Evolutionary conservation across 2,888 invertebrate genomes (phyloP).

Genomic region (Muschampia plurimacula): DNA sequence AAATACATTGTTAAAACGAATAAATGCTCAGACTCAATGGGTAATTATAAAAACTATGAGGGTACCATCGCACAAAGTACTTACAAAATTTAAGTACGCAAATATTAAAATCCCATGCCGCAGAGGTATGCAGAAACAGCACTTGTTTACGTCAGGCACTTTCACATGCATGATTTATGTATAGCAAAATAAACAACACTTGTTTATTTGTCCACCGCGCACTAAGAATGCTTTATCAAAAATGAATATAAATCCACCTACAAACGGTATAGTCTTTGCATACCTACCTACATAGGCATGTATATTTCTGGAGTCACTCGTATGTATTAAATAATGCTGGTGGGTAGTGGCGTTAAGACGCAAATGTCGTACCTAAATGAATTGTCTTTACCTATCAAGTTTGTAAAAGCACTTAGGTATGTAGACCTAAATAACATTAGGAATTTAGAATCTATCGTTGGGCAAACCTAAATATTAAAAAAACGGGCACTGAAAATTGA

Average conservation of each 20-base stretch:
- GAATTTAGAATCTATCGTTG: no score
- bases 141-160: conserved; percentile 71
- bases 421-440: no score
- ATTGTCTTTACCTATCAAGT: no score
- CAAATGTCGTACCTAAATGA: no score
- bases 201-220: conserved; percentile 32
- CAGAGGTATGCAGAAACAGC: conserved; percentile 74
- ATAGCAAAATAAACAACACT: conserved; percentile 23
- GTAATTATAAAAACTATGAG: conserved; percentile 20
- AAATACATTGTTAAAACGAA: conserved; percentile 9
- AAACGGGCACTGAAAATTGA: no score
- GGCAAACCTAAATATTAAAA: no score
- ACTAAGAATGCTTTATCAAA: conserved; percentile 35
- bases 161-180: conserved; percentile 49
- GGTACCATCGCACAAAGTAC: conserved; percentile 46
- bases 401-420: no score
- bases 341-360: no score
- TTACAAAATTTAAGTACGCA: conserved; percentile 75
- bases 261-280: neutral
- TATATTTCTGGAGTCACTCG: neutral
- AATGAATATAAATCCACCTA: conserved; percentile 14
- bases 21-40: neutral
- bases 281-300: neutral
- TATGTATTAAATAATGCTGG: no score
- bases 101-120: conserved; percentile 74